Conservation (phyloP, 2,888 invertebrate species). For the Incurvaria masculella region DNA sequence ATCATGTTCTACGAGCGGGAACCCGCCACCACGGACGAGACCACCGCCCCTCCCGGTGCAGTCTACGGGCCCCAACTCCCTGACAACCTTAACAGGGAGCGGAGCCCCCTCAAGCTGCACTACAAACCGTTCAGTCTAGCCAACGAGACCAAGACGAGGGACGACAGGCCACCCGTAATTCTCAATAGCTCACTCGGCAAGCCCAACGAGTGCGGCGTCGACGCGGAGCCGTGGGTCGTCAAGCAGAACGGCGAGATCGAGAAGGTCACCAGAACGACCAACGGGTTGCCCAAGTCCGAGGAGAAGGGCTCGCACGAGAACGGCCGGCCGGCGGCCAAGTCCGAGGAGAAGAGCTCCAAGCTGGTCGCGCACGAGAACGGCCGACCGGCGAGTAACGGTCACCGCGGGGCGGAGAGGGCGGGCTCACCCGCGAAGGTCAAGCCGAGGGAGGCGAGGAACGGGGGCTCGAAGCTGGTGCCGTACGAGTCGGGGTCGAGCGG, state of each 20-base stretch:
- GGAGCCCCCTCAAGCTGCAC: slow-evolving; percentile 48
- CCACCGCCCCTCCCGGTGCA: slow-evolving; percentile 32
- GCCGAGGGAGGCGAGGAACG: slow-evolving; percentile 24
- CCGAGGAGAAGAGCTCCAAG: not conserved
- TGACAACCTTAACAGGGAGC: slow-evolving; percentile 40
- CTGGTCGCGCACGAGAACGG: not conserved
- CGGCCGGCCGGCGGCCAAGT: not conserved
- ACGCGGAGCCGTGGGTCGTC: slow-evolving; percentile 45
- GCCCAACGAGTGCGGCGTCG: slow-evolving; percentile 27
- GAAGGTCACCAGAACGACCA: slow-evolving; percentile 33
- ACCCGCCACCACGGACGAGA: slow-evolving; percentile 25
- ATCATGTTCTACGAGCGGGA: slow-evolving; percentile 89
- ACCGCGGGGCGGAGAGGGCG: slow-evolving; percentile 17
- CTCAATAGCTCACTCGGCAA: slow-evolving; percentile 42
- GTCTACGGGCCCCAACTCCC: slow-evolving; percentile 47
- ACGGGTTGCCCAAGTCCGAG: slow-evolving; percentile 8
- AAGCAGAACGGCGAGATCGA: slow-evolving; percentile 49
- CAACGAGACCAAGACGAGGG: slow-evolving; percentile 31
- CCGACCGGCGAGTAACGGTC: not conserved
- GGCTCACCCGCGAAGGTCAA: slow-evolving; percentile 49
- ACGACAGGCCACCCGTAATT: slow-evolving; percentile 38
- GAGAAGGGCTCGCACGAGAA: not conserved
- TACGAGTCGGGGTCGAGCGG: slow-evolving; percentile 54
- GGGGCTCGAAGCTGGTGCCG: slow-evolving; percentile 49
- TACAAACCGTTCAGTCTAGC: slow-evolving; percentile 29